Evolutionary conservation across 2,797 vertebrate species (phyloP), one percentile per base, ranked within the genome.

Genomic region (Huso huso): DNA sequence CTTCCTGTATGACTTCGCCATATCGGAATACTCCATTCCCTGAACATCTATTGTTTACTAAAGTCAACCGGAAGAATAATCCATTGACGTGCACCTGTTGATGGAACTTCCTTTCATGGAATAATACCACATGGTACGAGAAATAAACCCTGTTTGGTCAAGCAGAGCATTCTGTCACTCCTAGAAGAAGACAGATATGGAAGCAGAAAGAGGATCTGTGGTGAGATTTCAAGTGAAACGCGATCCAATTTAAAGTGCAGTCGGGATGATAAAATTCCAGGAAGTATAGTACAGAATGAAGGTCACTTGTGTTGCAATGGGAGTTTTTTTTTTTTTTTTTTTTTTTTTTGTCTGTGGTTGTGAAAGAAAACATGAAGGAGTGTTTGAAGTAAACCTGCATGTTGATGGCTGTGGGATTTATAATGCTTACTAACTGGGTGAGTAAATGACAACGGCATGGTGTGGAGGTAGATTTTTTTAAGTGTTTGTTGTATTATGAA

Each of bases 41-140:
- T 75, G 70, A 61, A 75, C 53, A 77, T 69, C 73, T 86, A 81
- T 81, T 86, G 79, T 92, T 89, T 88, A 84, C 82, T 82, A 68
- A 75, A 79, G 80, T 74, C 75, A 86, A 78, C 78, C 80, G 84
- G 84, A 79, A 79, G 84, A 79, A 78, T 81, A n/a, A 68, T 76
- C 2, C 67, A 63, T 73, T 77, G 71, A 76, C 81, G 68, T 81
- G 76, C 82, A 89, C 77, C 87, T 91, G 84, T 78, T 76, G 70
- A 79, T 88, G 84, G 83, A 83, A 79, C 82, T 86, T 90, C 88
- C 88, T 89, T 86, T 87, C 70, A 66, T 74, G 53, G 72, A 79
- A 73, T 80, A 75, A 59, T 79, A 74, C 72, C 15, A 51, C 52
- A 55, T 10, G 52, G 52, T n/a, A 55, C 3, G 52, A 55, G 9